These are phyloP conservation scores for Elegia similella DNA, from an alignment of 2,888 invertebrate species.

Conservation along the genomic window DNA sequence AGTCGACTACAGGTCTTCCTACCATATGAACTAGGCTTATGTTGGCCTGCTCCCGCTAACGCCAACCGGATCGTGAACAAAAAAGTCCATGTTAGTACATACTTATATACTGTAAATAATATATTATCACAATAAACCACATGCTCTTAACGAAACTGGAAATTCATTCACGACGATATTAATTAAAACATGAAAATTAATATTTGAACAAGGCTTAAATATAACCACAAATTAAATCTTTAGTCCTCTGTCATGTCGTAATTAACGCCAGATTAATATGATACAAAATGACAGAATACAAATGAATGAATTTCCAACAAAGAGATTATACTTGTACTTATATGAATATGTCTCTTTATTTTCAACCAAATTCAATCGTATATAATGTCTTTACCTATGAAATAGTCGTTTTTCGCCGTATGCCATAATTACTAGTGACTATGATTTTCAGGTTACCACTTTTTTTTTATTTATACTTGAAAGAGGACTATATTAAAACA, in stretches of 20 bases:
- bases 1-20: constrained; percentile 67
- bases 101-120: constrained; percentile 24
- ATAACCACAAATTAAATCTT: background rate
- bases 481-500: too few species aligned
- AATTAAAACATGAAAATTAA: background rate
- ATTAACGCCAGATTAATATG: constrained; percentile 8
- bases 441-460: too few species aligned
- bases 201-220: background rate
- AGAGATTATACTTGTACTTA: too few species aligned
- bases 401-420: too few species aligned
- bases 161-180: constrained; percentile 1
- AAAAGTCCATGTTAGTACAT: constrained; percentile 65
- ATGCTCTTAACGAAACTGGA: background rate
- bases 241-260: background rate
- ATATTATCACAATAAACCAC: constrained; percentile 17
- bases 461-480: too few species aligned
- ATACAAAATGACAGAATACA: background rate
- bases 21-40: constrained; percentile 73
- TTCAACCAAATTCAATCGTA: too few species aligned
- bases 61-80: constrained; percentile 70
- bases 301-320: background rate
- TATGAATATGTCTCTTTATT: too few species aligned
- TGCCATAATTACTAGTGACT: too few species aligned
- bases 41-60: constrained; percentile 77
- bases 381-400: too few species aligned